A percentile compares a stretch with the other conserved stretches of the same genome.
phyloP scores from a whole-genome alignment of 2,113 vertebrate genomes.

The Todiramphus chloris region DNA sequence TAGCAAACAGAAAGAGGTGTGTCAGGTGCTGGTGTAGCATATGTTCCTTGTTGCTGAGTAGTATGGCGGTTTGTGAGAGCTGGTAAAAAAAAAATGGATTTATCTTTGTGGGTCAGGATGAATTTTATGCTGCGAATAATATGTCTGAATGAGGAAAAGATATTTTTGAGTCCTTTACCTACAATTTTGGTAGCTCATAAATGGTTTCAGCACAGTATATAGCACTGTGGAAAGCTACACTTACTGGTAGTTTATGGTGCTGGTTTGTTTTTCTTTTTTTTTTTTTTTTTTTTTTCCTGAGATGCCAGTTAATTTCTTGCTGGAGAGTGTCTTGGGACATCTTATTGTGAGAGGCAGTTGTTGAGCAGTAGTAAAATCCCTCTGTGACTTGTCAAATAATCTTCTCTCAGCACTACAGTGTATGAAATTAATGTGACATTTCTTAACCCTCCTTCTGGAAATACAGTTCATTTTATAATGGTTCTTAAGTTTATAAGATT shows the following conservation, averaged over 20 bases:
- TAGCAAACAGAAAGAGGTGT: background rate
- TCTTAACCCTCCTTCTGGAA: background rate
- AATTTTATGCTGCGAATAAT: background rate
- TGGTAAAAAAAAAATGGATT: background rate
- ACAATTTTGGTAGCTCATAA: background rate
- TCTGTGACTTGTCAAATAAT: background rate
- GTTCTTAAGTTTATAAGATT: background rate
- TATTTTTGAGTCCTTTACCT: background rate
- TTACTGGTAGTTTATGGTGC: background rate
- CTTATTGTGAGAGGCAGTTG: background rate
- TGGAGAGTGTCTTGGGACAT: background rate
- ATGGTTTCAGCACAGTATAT: background rate
- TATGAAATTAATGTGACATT: background rate
- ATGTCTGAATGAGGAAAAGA: background rate
- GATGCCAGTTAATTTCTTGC: background rate
- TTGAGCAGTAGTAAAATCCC: background rate
- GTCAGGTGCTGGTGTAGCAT: background rate
- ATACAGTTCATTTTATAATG: background rate
- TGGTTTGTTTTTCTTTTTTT: background rate
- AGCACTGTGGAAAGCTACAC: background rate
- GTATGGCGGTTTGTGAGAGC: background rate
- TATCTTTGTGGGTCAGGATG: background rate
- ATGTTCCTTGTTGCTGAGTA: background rate
- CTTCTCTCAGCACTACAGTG: background rate
- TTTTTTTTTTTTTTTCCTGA: background rate